phyloP scores from a whole-genome alignment of 1,140 invertebrate species.

The Theocolax elegans region DNA sequence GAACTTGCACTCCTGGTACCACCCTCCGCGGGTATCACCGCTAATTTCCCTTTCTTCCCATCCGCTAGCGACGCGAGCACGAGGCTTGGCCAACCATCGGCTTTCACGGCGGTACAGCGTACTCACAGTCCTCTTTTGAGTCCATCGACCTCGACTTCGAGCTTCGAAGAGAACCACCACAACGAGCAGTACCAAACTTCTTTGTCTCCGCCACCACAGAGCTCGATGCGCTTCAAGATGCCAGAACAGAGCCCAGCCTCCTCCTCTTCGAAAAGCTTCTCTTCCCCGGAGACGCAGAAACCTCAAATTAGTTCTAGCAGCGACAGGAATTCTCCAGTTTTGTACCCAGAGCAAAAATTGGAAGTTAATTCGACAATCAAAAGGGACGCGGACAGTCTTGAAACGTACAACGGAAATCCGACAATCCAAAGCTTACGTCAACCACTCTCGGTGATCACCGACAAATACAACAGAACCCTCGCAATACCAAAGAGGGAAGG shows the following conservation, averaged over 20 bases:
- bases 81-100: conserved; percentile 53
- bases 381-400: conserved; percentile 40
- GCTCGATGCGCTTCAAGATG: conserved; percentile 64
- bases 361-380: conserved; percentile 38
- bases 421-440: conserved; percentile 50
- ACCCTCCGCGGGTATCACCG: conserved; percentile 67
- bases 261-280: conserved; percentile 60
- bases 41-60: conserved; percentile 63
- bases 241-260: conserved; percentile 61
- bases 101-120: conserved; percentile 62
- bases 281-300: conserved; percentile 72
- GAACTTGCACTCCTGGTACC: conserved; percentile 84
- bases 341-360: conserved; percentile 56
- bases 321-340: conserved; percentile 67
- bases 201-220: conserved; percentile 61
- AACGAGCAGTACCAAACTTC: conserved; percentile 52
- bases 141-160: conserved; percentile 75
- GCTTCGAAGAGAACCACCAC: conserved; percentile 66
- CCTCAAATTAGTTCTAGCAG: conserved; percentile 72
- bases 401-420: conserved; percentile 25
- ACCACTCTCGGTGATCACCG: conserved; percentile 63
- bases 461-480: conserved; percentile 56
- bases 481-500: conserved; percentile 46
- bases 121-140: conserved; percentile 73
- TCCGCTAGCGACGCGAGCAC: conserved; percentile 48